Conservation (phyloP, 2,888 invertebrate genomes). For the Pherbina coryleti region DNA sequence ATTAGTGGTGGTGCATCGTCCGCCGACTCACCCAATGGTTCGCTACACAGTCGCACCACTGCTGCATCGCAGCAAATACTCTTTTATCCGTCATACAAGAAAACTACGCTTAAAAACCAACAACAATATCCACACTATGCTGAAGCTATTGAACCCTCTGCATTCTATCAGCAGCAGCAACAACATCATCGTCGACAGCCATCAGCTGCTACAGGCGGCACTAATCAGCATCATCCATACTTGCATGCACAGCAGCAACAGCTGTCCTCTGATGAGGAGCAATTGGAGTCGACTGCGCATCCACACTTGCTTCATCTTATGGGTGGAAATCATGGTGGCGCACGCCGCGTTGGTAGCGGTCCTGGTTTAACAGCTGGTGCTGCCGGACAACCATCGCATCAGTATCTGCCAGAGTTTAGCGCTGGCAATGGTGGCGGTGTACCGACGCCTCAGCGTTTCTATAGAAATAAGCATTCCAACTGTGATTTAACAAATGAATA, state of each 20-base stretch:
- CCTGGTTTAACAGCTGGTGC: constrained; percentile 46
- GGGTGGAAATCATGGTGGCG: constrained; percentile 37
- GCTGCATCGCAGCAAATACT: constrained; percentile 61
- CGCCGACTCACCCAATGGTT: constrained; percentile 63
- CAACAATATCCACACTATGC: constrained; percentile 61
- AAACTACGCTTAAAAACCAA: constrained; percentile 56
- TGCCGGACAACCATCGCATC: constrained; percentile 55
- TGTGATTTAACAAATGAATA: constrained; percentile 58
- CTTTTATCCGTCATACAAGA: constrained; percentile 67
- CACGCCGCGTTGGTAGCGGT: constrained; percentile 53
- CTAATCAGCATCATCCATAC: constrained; percentile 48
- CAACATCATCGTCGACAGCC: constrained; percentile 47
- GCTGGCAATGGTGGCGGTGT: constrained; percentile 43
- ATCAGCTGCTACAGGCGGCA: constrained; percentile 47
- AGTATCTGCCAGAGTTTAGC: constrained; percentile 40
- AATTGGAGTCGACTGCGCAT: constrained; percentile 58
- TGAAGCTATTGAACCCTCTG: constrained; percentile 62
- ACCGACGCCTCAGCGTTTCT: constrained; percentile 57
- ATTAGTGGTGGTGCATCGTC: constrained; percentile 61
- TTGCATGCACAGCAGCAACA: constrained; percentile 58
- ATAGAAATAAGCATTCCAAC: constrained; percentile 69
- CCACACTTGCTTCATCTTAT: constrained; percentile 62
- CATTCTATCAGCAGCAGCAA: constrained; percentile 55
- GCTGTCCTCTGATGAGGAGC: constrained; percentile 65
- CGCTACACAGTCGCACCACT: constrained; percentile 62